Evolutionary conservation across 92 coral and sea anemone species (phyloP), one percentile per base, ranked within the genome.

Genomic region (Paragorgia papillata): DNA sequence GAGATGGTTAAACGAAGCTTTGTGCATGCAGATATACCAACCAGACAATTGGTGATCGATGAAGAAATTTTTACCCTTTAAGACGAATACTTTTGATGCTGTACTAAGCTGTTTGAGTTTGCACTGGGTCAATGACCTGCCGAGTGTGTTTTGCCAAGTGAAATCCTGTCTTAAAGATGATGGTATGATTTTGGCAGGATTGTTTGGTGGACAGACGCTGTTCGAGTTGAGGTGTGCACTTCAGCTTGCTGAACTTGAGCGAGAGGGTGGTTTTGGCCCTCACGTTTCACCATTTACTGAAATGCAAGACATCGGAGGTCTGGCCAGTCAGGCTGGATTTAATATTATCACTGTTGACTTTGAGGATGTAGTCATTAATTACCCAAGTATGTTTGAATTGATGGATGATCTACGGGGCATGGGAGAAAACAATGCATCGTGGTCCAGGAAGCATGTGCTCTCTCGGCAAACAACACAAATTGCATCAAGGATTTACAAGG

Each of bases 241-340:
- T 30, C 98, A 94, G 77, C 67, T 94, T 49, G 98, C 97, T 37
- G 98, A 94, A 74, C 88, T 80, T 56, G 98, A 94, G 75, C 81
- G 90, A 25, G 95, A 91, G 69, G 95, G 97, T 82, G 99, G 99
- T 0, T 95, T 95, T 83, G 99, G 95, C 20, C 90, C 97, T 44
- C 99, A 95, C 60, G 82, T 95, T 65, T 95, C 99, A 35, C 99
- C 99, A 44, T 94, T 94, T 33, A 90, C 99, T 1, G 97, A 95
- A 67, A 92, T 95, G 69, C 66, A 91, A 61, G 99, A 95, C 69
- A 79, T 95, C 69, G 99, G 99, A 46, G 86, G 85, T 71, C 79
- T 95, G 44, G 74, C 89, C 43, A 87, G 97, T 21, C 88, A 91
- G 65, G 86, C 92, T 68, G 99, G 99, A 58, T 95, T 88, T 81